A percentile compares a stretch with the other conserved stretches of the same genome.
phyloP scores from a whole-genome alignment of 2,888 invertebrate species.

The Mellilla xanthometata region DNA sequence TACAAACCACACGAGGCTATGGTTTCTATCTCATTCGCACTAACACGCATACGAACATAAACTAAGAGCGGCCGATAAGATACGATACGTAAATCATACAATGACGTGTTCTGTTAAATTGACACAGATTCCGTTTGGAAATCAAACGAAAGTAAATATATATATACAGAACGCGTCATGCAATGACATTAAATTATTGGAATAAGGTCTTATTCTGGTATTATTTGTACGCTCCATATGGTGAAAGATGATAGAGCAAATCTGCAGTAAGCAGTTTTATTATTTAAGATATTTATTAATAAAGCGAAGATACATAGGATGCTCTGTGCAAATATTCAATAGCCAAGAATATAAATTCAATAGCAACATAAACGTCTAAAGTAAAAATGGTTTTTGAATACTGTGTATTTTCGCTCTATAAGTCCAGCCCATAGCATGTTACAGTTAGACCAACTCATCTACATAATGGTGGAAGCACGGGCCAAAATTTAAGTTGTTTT shows the following conservation, averaged over 20 bases:
- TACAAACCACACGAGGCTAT: slow-evolving; percentile 46
- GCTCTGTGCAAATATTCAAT: too few relatives aligned
- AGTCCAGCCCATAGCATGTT: slow-evolving; percentile 35
- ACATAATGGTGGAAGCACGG: too few relatives aligned
- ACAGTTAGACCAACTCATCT: too few relatives aligned
- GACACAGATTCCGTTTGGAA: not conserved
- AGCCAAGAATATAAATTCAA: too few relatives aligned
- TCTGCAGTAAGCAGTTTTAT: not conserved
- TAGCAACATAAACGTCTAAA: too few relatives aligned
- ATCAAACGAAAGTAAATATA: not conserved
- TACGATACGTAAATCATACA: slow-evolving; percentile 6
- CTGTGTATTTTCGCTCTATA: slow-evolving; percentile 13
- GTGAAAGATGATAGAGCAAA: slow-evolving; percentile 6
- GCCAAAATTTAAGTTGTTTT: too few relatives aligned
- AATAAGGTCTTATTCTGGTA: slow-evolving; percentile 11
- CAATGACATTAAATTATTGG: slow-evolving; percentile 17
- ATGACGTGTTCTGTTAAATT: slow-evolving; percentile 13
- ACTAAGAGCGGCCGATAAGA: slow-evolving; percentile 20
- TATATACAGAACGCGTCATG: slow-evolving; percentile 11
- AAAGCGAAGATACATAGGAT: slow-evolving; percentile 12
- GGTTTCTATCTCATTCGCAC: slow-evolving; percentile 59
- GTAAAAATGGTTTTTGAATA: not conserved
- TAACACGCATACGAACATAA: slow-evolving; percentile 44
- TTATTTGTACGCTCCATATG: slow-evolving; percentile 8
- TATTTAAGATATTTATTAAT: slow-evolving; percentile 3